phyloP scores from a whole-genome alignment of 2,797 vertebrate species.

The Anableps anableps region DNA sequence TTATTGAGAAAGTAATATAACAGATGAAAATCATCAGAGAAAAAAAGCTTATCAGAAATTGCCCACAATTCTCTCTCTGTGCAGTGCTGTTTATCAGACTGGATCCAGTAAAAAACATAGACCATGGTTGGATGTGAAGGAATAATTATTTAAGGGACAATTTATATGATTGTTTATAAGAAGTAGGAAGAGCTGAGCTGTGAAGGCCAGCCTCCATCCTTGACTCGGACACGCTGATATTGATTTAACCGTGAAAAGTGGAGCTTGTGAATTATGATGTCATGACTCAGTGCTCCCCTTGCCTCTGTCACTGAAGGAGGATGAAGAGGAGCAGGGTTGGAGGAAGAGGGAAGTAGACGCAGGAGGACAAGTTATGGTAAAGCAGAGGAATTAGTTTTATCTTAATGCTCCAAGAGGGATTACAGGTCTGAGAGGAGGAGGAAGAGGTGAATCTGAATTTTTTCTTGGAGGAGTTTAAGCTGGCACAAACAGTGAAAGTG shows the following conservation, averaged over 20 bases:
- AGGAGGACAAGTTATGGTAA: conserved; percentile 61
- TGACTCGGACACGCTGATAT: conserved; percentile 82
- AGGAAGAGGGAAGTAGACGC: conserved; percentile 32
- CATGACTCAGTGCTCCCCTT: conserved; percentile 81
- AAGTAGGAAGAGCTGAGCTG: conserved; percentile 67
- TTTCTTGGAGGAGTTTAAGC: conserved; percentile 27
- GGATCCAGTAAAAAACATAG: conserved; percentile 69
- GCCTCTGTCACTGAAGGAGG: conserved; percentile 77
- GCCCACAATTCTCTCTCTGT: conserved; percentile 30
- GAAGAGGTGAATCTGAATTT: conserved; percentile 18
- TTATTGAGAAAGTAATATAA: not conserved
- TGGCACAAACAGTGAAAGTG: not conserved
- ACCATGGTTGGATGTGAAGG: conserved; percentile 74
- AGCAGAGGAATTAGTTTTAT: conserved; percentile 70
- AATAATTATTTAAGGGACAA: conserved; percentile 83
- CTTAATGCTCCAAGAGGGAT: conserved; percentile 67
- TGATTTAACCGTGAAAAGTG: conserved; percentile 83
- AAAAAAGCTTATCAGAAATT: not conserved
- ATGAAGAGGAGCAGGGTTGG: conserved; percentile 5
- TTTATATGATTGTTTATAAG: conserved; percentile 82
- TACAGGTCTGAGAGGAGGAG: conserved; percentile 34
- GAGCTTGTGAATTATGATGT: conserved; percentile 82
- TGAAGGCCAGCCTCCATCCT: conserved; percentile 78
- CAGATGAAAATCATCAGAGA: not conserved
- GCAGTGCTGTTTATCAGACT: conserved; percentile 69